A percentile compares a stretch with the other conserved stretches of the same genome.
phyloP scores from a whole-genome alignment of 2,797 vertebrate genomes.

The Uromys caudimaculatus region DNA sequence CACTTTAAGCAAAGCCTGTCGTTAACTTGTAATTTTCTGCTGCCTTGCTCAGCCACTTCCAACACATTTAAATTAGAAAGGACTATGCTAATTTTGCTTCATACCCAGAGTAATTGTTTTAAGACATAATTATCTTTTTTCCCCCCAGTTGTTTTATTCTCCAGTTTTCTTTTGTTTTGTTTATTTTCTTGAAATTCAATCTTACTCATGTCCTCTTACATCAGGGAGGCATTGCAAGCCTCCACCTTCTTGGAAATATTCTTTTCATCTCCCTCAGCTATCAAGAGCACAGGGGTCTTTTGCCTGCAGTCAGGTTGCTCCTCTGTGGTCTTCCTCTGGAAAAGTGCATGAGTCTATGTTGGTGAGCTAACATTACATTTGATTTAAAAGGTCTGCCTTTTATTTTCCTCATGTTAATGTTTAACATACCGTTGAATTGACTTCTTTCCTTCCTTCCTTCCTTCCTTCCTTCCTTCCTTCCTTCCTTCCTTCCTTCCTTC shows the following conservation, averaged over 20 bases:
- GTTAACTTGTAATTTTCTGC: slow-evolving; percentile 90
- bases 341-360: not conserved
- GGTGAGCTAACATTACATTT: slow-evolving; percentile 76
- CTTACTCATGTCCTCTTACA: slow-evolving; percentile 84
- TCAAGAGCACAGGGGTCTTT: slow-evolving; percentile 80
- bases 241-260: slow-evolving; percentile 82
- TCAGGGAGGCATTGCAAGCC: slow-evolving; percentile 73
- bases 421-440: slow-evolving; percentile 70
- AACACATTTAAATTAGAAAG: slow-evolving; percentile 91
- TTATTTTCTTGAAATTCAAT: slow-evolving; percentile 79
- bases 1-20: slow-evolving; percentile 87
- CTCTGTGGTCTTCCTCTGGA: slow-evolving; percentile 77
- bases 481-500: too few species aligned
- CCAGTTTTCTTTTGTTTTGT: slow-evolving; percentile 80
- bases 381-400: slow-evolving; percentile 77
- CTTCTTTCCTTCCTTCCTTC: not conserved
- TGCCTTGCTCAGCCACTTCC: slow-evolving; percentile 89
- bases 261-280: slow-evolving; percentile 83
- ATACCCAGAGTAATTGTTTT: slow-evolving; percentile 89
- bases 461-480: too few species aligned
- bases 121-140: slow-evolving; percentile 89
- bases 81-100: slow-evolving; percentile 91
- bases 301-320: slow-evolving; percentile 79
- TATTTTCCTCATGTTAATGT: slow-evolving; percentile 75
- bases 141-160: slow-evolving; percentile 85